Conservation (phyloP, 1,140 invertebrate genomes). For the Phenacoccus solenopsis region DNA sequence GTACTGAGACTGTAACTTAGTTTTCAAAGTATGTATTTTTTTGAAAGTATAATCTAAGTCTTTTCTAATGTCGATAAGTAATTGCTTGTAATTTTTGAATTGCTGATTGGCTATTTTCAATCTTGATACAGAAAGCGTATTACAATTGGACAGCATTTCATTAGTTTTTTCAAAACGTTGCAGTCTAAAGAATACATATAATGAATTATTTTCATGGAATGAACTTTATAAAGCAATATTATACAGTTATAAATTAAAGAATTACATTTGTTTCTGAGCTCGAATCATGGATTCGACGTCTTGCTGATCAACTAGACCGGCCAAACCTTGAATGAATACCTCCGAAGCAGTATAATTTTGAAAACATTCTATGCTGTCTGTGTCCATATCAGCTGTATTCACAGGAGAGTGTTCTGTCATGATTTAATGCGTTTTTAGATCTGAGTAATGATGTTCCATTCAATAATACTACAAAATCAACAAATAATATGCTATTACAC, state of each 20-base stretch:
- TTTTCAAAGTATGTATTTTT: conserved; percentile 55
- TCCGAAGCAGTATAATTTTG: conserved; percentile 81
- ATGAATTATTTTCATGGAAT: too few species aligned
- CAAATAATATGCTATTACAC: too few species aligned
- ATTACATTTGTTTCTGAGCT: conserved; percentile 84
- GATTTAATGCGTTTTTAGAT: too few species aligned
- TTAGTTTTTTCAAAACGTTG: conserved; percentile 94
- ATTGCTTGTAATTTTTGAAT: conserved; percentile 76
- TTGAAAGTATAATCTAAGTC: conserved; percentile 47
- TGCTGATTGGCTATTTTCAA: conserved; percentile 67
- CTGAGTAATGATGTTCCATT: too few species aligned
- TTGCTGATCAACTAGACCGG: conserved; percentile 78
- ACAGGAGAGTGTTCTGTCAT: too few species aligned
- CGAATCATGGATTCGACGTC: conserved; percentile 81
- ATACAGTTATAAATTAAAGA: neutral
- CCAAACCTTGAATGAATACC: conserved; percentile 77
- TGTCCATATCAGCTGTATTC: too few species aligned
- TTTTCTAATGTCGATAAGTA: conserved; percentile 52
- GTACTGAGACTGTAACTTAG: conserved; percentile 70
- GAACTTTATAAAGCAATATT: too few species aligned
- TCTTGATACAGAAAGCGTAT: conserved; percentile 66
- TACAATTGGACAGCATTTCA: conserved; percentile 93
- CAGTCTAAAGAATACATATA: conserved; percentile 50
- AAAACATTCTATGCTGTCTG: conserved; percentile 63
- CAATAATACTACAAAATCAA: too few species aligned